A percentile compares a stretch with the other conserved stretches of the same genome.
Evolutionary conservation across 2,888 invertebrate species (phyloP).

Genomic region (Ischnura elegans): DNA sequence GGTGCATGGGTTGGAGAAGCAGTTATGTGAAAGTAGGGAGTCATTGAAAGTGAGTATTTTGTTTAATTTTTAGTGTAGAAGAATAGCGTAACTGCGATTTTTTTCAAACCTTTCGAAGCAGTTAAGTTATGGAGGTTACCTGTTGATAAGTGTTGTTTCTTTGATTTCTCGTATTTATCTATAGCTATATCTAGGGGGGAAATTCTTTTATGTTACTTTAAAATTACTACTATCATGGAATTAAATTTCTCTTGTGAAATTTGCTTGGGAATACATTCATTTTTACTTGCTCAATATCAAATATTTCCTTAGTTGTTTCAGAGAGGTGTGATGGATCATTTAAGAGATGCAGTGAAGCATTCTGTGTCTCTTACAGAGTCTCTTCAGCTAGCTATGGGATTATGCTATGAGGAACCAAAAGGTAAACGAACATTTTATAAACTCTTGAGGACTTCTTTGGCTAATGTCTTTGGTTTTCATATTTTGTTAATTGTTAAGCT

Average conservation of each 20-base stretch:
- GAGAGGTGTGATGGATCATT: neutral
- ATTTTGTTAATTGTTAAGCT: too few species aligned
- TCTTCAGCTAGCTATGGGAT: conserved; percentile 37
- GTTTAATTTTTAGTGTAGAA: neutral
- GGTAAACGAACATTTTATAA: neutral
- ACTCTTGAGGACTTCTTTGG: neutral
- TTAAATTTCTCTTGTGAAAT: neutral
- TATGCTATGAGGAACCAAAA: neutral
- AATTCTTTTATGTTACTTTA: too few species aligned
- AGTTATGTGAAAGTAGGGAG: neutral
- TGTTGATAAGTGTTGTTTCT: too few species aligned
- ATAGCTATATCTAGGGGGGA: too few species aligned
- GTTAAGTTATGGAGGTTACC: too few species aligned
- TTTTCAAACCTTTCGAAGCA: too few species aligned
- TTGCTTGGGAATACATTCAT: neutral
- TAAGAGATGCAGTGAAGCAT: conserved; percentile 44
- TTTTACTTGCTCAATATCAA: neutral
- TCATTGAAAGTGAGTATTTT: neutral
- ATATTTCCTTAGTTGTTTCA: conserved; percentile 11
- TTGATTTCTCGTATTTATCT: too few species aligned
- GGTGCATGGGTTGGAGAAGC: neutral
- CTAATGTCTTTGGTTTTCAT: too few species aligned
- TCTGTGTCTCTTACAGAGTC: conserved; percentile 37
- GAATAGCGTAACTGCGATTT: too few species aligned
- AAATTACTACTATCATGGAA: too few species aligned